phyloP scores from a whole-genome alignment of 2,888 invertebrate species.

The Formica aserva region DNA sequence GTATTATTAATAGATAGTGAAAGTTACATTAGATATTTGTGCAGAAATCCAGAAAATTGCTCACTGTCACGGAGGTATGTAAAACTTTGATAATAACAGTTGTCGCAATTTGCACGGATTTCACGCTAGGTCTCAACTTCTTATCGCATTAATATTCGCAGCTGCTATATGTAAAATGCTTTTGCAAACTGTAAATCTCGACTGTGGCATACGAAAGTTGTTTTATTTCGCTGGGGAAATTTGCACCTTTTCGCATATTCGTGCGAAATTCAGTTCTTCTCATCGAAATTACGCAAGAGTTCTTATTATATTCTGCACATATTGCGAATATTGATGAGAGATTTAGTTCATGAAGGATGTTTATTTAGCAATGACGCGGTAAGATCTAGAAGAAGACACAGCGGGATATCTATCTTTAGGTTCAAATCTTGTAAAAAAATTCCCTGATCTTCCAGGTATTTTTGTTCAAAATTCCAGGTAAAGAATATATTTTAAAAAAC shows the following conservation, averaged over 20 bases:
- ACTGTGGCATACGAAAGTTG: not conserved
- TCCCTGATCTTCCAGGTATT: too few species aligned
- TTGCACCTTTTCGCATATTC: not conserved
- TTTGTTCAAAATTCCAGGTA: too few species aligned
- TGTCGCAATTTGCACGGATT: slow-evolving; percentile 38
- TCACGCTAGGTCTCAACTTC: slow-evolving; percentile 37
- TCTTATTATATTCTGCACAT: not conserved
- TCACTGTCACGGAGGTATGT: slow-evolving; percentile 55
- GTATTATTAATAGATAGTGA: slow-evolving; percentile 68
- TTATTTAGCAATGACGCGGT: not conserved
- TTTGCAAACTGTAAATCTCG: slow-evolving; percentile 26
- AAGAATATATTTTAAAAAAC: too few species aligned
- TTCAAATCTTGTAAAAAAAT: not conserved
- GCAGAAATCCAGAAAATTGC: slow-evolving; percentile 54
- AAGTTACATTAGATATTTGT: slow-evolving; percentile 67
- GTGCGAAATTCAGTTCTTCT: not conserved
- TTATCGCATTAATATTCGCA: slow-evolving; percentile 41
- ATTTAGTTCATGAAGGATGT: not conserved
- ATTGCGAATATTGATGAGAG: not conserved
- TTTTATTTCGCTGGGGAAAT: not conserved
- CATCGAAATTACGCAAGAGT: not conserved
- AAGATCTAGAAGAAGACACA: not conserved
- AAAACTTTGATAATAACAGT: slow-evolving; percentile 55
- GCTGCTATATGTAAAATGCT: slow-evolving; percentile 12
- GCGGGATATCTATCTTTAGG: too few species aligned